Evolutionary conservation across 2,797 vertebrate species (phyloP), one percentile per base, ranked within the genome.

Genomic region (Sebastes variabilis): DNA sequence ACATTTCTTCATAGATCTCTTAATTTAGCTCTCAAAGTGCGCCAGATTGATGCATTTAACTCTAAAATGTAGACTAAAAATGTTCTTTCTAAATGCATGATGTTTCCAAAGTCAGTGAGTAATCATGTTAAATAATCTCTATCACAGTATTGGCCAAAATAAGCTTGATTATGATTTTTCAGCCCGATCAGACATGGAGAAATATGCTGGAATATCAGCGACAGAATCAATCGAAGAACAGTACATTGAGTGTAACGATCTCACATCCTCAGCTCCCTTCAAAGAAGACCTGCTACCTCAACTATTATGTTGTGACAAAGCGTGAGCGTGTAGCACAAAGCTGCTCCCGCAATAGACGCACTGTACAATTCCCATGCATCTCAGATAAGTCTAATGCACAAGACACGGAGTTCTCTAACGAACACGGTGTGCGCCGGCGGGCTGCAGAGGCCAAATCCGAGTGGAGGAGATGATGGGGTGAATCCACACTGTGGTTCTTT

Each of bases 401-500:
- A 83, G 81, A 88, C 66, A n/a, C 2, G n/a, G 72, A 42, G 66
- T 75, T 92, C 87, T 88, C 64, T 69, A 84, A 88, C 72, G 52
- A 91, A 89, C 71, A 68, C 65, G 22, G 67, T 30, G 81, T 66
- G 82, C 32, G 72, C 77, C 42, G n/a, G 70, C 42, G 67, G 83
- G 82, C 84, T 79, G 79, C 77, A 58, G 61, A 81, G 91, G 76
- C 82, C 87, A 83, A 89, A 80, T 80, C 72, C 20, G 46, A 90
- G 69, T 59, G n/a, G 75, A 80, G 84, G 83, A 88, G 83, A 84
- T 80, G 90, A 91, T 81, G 87, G 84, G 82, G 73, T 81, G 88
- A 87, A 91, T 91, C 91, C 79, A 79, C 86, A 82, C 79, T 49
- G 85, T 89, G 91, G 75, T 92, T 13, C 87, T 88, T 81, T 82